Evolutionary conservation across 2,113 vertebrate genomes (phyloP), one percentile per base, ranked within the genome.

Genomic region (Corvus moneduloides): DNA sequence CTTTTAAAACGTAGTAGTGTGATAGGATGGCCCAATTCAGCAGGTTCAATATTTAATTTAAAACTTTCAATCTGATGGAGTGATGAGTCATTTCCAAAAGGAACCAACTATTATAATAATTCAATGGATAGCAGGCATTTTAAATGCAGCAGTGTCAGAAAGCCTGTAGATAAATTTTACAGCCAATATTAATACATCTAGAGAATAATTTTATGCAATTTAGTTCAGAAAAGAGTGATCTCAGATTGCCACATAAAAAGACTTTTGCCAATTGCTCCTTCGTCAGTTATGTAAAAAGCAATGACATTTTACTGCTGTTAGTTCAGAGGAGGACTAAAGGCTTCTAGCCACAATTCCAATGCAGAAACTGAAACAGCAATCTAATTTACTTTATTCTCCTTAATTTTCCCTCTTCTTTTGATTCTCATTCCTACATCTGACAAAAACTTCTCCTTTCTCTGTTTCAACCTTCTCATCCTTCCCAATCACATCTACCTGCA

Each of bases 41-140:
- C 51, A 96, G 58, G 89, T 84, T 96, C 90, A 94, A 90, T 87
- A 97, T 96, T 95, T 91, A 91, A 96, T 93, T 97, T 92, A 81
- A 87, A 90, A 71, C 76, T 72, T 95, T 94, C 84, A 77, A 26
- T 95, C 75, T 93, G 73, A 96, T 90, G 54, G 32, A 81, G 35
- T 8, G 43, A 92, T 96, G 88, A 95, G 73, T 95, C 91, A 94
- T 61, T 87, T 93, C 88, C 74, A 95, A 87, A 95, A 95, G 58
- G 54, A 97, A 94, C 22, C 67, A 87, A 80, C 56, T 72, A 76
- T 69, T 94, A 71, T 33, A 93, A 93, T 84, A 94, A 95, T 80
- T 96, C 80, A 97, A 48, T 55, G 58, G 48, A 71, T 77, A 93
- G 35, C 46, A 92, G 41, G 74, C 32, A 92, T 86, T 93, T 94